Evolutionary conservation across 2,113 vertebrate genomes (phyloP).

Genomic region (Silurus glanis): DNA sequence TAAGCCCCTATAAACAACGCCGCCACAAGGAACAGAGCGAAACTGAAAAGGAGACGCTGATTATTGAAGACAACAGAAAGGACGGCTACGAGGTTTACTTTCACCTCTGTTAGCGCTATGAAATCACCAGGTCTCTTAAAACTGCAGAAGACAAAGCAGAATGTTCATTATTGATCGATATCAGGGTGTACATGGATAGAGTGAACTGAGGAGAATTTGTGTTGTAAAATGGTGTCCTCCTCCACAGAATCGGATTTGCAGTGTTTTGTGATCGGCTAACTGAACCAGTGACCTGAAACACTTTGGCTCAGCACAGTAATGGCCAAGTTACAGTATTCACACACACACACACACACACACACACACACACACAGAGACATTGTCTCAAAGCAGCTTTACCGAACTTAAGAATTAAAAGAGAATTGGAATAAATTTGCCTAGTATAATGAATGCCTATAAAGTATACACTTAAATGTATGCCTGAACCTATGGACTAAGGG

Average conservation of each 20-base stretch:
- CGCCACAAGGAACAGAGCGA: slow-evolving; percentile 80
- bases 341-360: slow-evolving; percentile 19
- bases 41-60: slow-evolving; percentile 32
- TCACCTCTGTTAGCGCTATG: neutral
- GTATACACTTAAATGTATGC: neutral
- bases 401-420: too few relatives aligned
- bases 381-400: too few relatives aligned
- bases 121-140: neutral
- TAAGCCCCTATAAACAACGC: slow-evolving; percentile 96
- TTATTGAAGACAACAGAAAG: slow-evolving; percentile 44
- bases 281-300: slow-evolving; percentile 51
- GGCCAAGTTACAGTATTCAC: slow-evolving; percentile 25
- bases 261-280: slow-evolving; percentile 51
- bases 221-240: slow-evolving; percentile 40
- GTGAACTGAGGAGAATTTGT: slow-evolving; percentile 4
- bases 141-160: neutral
- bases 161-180: neutral
- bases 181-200: neutral
- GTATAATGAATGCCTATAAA: neutral
- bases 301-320: slow-evolving; percentile 39
- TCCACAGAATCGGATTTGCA: slow-evolving; percentile 50
- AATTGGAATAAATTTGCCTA: neutral
- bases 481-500: neutral
- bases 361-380: neutral
- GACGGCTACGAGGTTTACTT: slow-evolving; percentile 10